Conservation (phyloP, 1,140 invertebrate species). For the Bombus breviceps region DNA sequence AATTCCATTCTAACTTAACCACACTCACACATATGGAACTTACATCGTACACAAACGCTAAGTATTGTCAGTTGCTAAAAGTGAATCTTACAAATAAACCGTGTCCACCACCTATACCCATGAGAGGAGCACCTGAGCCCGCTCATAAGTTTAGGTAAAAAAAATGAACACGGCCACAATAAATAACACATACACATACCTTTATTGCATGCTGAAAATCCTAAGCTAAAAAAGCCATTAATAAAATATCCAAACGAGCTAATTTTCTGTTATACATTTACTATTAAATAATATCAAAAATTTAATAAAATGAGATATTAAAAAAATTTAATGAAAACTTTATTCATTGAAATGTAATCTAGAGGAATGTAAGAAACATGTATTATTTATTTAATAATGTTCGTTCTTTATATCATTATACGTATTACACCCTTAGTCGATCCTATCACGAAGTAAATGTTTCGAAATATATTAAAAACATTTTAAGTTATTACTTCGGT, state of each 20-base stretch:
- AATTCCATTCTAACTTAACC: not conserved
- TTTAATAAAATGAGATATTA: too few relatives aligned
- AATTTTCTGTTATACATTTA: not conserved
- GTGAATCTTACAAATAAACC: not conserved
- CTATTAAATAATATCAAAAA: too few relatives aligned
- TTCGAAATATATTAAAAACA: not conserved
- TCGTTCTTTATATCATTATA: not conserved
- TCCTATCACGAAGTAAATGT: not conserved
- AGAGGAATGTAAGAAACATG: not conserved
- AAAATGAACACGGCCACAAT: constrained; percentile 1
- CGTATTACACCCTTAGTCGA: not conserved
- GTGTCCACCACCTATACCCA: not conserved
- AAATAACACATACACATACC: not conserved
- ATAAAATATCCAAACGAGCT: not conserved
- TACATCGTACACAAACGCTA: not conserved
- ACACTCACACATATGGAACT: not conserved
- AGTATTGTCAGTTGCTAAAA: not conserved
- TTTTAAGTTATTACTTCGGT: not conserved
- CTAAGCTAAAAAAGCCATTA: not conserved
- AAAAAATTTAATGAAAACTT: not conserved
- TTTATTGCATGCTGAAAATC: constrained; percentile 1
- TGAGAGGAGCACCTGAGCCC: constrained; percentile 4
- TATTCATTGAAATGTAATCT: not conserved
- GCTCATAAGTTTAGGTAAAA: not conserved
- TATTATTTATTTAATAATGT: not conserved